Evolutionary conservation across 2,113 vertebrate species (phyloP).

Genomic region (Charadrius vociferus): DNA sequence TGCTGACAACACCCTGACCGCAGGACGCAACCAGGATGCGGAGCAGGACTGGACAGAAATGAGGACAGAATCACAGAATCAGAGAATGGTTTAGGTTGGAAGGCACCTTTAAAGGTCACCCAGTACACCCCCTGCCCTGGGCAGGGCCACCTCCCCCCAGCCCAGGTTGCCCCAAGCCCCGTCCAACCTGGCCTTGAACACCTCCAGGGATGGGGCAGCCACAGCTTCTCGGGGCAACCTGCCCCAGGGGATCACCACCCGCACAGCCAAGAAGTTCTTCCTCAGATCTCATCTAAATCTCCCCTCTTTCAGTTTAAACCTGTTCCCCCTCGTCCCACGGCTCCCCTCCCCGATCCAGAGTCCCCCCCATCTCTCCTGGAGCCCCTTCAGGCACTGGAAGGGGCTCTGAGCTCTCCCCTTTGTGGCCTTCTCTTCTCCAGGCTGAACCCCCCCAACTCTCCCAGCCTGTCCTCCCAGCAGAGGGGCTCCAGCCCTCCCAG

Average conservation of each 20-base stretch:
- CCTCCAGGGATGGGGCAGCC: too few species aligned
- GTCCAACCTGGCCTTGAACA: neutral
- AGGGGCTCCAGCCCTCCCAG: too few species aligned
- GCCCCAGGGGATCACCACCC: too few species aligned
- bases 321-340: neutral
- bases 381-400: too few species aligned
- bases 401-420: neutral
- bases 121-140: neutral
- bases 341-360: neutral
- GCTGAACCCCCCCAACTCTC: neutral
- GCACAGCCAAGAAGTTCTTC: neutral
- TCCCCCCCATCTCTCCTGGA: too few species aligned
- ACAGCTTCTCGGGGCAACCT: too few species aligned
- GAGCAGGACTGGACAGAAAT: neutral
- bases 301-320: neutral
- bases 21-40: accelerated
- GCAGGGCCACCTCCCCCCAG: neutral
- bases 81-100: neutral
- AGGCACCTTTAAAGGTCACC: neutral
- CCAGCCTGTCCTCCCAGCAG: too few species aligned
- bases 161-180: neutral
- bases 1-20: accelerated
- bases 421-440: neutral
- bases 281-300: neutral
- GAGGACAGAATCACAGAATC: neutral